phyloP scores from a whole-genome alignment of 2,888 invertebrate species.

The Synanthedon myopaeformis region DNA sequence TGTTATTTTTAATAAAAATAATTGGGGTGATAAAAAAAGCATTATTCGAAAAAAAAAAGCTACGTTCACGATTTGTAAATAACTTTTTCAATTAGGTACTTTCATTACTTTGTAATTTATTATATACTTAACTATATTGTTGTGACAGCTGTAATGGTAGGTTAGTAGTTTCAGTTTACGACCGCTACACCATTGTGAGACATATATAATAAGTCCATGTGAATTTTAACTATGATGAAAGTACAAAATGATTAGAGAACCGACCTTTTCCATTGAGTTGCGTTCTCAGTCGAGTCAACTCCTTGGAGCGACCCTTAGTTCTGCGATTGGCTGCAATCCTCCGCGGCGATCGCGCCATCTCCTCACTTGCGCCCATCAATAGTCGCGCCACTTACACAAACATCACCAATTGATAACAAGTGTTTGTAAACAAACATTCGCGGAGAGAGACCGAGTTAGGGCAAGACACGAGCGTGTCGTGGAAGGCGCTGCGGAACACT shows the following conservation, averaged over 20 bases:
- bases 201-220: too few relatives aligned
- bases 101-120: too few relatives aligned
- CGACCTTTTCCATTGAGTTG: slow-evolving; percentile 57
- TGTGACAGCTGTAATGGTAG: too few relatives aligned
- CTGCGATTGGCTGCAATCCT: slow-evolving; percentile 44
- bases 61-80: too few relatives aligned
- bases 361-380: slow-evolving; percentile 11
- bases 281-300: slow-evolving; percentile 42
- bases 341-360: slow-evolving; percentile 58
- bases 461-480: slow-evolving; percentile 28
- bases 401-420: slow-evolving; percentile 13
- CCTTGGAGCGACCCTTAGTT: slow-evolving; percentile 46
- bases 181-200: too few relatives aligned
- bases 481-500: slow-evolving; percentile 47
- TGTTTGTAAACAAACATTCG: slow-evolving; percentile 15
- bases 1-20: too few relatives aligned
- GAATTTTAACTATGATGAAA: too few relatives aligned
- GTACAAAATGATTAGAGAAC: slow-evolving; percentile 2
- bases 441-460: background rate
- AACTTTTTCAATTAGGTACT: too few relatives aligned
- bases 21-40: too few relatives aligned
- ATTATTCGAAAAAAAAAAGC: too few relatives aligned
- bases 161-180: too few relatives aligned
- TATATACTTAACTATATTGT: too few relatives aligned
- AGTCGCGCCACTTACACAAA: slow-evolving; percentile 7